phyloP scores from a whole-genome alignment of 2,888 invertebrate species.

The Anticlea derivata region DNA sequence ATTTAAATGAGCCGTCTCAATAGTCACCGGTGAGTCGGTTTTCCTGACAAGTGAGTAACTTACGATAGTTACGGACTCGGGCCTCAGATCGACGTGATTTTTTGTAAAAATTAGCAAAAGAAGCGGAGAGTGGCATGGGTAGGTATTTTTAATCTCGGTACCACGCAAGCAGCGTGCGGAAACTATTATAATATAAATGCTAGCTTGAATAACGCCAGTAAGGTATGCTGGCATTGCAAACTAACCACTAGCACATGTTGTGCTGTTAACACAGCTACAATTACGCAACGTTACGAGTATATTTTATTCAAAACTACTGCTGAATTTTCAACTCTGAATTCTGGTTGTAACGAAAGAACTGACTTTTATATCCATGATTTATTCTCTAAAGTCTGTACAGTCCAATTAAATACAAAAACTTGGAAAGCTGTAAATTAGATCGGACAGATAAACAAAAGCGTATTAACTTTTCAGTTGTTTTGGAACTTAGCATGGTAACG shows the following conservation, averaged over 20 bases:
- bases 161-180: too few species aligned
- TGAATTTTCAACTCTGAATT: slow-evolving; percentile 20
- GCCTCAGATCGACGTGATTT: too few species aligned
- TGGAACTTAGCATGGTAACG: slow-evolving; percentile 14
- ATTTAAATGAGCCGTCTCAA: too few species aligned
- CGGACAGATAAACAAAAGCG: slow-evolving; percentile 39
- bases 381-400: slow-evolving; percentile 32
- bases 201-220: background rate
- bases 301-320: slow-evolving; percentile 29
- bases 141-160: too few species aligned
- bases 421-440: slow-evolving; percentile 39
- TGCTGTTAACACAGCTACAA: background rate
- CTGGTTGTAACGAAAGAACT: slow-evolving; percentile 30
- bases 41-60: too few species aligned
- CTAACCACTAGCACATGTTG: background rate
- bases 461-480: slow-evolving; percentile 35
- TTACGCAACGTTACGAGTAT: slow-evolving; percentile 9
- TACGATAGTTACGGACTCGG: too few species aligned
- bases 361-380: slow-evolving; percentile 36
- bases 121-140: too few species aligned
- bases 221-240: slow-evolving; percentile 6
- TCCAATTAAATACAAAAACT: slow-evolving; percentile 39
- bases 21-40: too few species aligned
- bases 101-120: too few species aligned
- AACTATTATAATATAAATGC: background rate